These are phyloP conservation scores for Dione juno DNA, from an alignment of 2,888 invertebrate genomes.

Conservation along the genomic window DNA sequence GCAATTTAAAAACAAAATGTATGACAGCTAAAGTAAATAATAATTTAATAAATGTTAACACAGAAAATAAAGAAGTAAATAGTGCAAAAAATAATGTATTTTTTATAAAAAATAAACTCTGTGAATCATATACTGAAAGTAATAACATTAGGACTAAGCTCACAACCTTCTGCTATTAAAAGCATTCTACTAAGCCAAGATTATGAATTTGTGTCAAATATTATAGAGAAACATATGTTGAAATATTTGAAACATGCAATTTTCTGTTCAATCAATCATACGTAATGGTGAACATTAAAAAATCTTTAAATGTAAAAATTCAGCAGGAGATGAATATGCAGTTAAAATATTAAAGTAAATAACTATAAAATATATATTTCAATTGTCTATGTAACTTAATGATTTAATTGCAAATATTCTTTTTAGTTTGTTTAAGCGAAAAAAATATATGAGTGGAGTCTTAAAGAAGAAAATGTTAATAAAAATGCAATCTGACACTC, in stretches of 20 bases:
- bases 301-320: constrained; percentile 55
- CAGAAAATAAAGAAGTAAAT: background rate
- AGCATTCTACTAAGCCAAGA: background rate
- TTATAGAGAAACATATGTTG: constrained; percentile 48
- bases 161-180: no score
- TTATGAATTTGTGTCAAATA: constrained; percentile 15
- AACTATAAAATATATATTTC: background rate
- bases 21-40: background rate
- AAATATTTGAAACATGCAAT: constrained; percentile 45
- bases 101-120: background rate
- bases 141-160: background rate
- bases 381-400: background rate
- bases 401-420: background rate
- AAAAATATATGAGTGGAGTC: constrained; percentile 24
- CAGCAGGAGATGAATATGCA: constrained; percentile 49
- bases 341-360: constrained; percentile 60
- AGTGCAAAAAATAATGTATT: background rate
- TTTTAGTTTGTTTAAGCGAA: constrained; percentile 26
- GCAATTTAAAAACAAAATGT: background rate
- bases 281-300: constrained; percentile 56
- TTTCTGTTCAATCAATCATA: constrained; percentile 49
- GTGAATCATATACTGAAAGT: background rate
- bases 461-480: constrained; percentile 52
- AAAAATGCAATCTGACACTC: constrained; percentile 51
- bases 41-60: background rate